Evolutionary conservation across 30 jellyfish, hydroid and myxozoan species (phyloP).

Genomic region (Aurelia sp.): DNA sequence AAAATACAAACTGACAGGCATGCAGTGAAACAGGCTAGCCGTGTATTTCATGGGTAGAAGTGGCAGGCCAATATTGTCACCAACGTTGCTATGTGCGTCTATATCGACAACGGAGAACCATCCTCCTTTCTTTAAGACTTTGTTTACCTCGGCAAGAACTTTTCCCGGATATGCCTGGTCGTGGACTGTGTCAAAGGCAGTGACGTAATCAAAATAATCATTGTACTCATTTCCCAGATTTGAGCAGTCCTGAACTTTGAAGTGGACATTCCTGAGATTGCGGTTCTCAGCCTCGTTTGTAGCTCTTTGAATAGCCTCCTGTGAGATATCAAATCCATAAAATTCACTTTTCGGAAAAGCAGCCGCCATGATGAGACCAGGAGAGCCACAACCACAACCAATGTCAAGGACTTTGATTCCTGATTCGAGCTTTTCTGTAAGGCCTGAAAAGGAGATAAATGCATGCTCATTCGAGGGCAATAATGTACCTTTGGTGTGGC

Average conservation of each 20-base stretch:
- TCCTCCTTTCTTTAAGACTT: conserved; percentile 50
- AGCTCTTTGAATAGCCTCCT: conserved; percentile 37
- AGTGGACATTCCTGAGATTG: conserved; percentile 33
- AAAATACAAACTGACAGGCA: conserved; percentile 68
- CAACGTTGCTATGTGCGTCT: conserved; percentile 50
- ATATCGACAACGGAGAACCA: conserved; percentile 40
- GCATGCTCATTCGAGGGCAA: neutral
- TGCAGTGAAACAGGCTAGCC: conserved; percentile 60
- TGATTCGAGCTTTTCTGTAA: conserved; percentile 43
- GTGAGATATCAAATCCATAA: conserved; percentile 60
- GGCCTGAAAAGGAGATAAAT: conserved; percentile 11
- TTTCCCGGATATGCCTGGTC: conserved; percentile 66
- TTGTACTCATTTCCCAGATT: conserved; percentile 5
- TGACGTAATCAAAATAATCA: conserved; percentile 38
- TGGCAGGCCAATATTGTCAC: conserved; percentile 46
- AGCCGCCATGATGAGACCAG: conserved; percentile 31
- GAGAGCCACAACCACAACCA: conserved; percentile 59
- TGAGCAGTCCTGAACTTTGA: conserved; percentile 45
- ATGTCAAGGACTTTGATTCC: conserved; percentile 57
- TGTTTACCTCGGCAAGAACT: conserved; percentile 23
- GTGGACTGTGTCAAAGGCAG: conserved; percentile 66
- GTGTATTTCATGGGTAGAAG: conserved; percentile 37
- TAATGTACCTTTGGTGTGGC: neutral
- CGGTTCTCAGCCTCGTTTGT: conserved; percentile 8
- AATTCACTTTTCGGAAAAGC: conserved; percentile 57